phyloP scores from a whole-genome alignment of 2,113 vertebrate species.

The Tyto alba region DNA sequence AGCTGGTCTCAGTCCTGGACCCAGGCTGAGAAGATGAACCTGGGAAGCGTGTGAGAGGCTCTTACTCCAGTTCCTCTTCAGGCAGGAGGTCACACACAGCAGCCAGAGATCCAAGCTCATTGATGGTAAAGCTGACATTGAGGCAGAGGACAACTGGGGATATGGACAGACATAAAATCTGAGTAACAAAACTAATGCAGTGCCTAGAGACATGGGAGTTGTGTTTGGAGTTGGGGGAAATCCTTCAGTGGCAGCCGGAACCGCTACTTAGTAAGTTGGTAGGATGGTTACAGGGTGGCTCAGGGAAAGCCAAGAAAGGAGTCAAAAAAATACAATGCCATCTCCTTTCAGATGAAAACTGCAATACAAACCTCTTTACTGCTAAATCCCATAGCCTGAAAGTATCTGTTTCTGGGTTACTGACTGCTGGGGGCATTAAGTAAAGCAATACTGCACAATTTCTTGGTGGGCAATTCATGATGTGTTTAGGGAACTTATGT shows the following conservation, averaged over 20 bases:
- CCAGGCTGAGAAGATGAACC: background rate
- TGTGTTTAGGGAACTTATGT: background rate
- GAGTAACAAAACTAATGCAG: background rate
- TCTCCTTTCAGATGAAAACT: background rate
- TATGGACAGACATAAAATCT: background rate
- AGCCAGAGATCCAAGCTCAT: background rate
- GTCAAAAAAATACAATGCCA: background rate
- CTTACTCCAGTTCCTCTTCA: background rate
- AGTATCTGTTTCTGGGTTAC: background rate
- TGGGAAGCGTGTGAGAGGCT: background rate
- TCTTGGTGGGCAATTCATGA: background rate
- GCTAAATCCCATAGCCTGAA: background rate
- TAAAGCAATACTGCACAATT: background rate
- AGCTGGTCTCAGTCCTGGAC: background rate
- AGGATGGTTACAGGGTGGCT: background rate
- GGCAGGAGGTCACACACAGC: background rate
- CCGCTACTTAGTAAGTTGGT: background rate
- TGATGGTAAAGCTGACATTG: background rate
- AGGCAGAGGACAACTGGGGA: background rate
- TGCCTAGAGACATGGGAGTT: background rate
- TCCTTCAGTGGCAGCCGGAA: background rate
- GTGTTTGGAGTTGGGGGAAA: background rate
- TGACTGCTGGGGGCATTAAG: background rate
- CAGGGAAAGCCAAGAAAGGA: background rate
- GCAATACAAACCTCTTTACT: background rate